Base-by-base conservation (phyloP, 2,113 vertebrate species). In the Megaceryle torquata region DNA sequence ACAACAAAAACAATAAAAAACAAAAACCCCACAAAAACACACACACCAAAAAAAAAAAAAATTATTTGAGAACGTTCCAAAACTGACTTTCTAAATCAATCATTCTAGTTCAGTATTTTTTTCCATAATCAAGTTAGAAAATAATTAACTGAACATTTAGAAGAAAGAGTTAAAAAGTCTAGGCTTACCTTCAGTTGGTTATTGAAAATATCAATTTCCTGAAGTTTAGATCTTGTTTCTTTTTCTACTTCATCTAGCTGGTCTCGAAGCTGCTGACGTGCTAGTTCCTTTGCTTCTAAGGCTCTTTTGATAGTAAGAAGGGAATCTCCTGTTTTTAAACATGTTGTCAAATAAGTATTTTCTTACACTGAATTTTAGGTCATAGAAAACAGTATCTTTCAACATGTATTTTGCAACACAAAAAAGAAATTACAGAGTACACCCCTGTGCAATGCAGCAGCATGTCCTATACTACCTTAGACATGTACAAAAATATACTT, bases 141-240 rank as follows among this genome's bases (percentile, higher is more conserved):
- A 69, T 15, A 39, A 71, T 51, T 43, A 92, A 41, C 33, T 56
- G 54, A 79, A 41, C 69, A 87, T 70, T 51, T 6, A 92, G 68
- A 77, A 91, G 92, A 68, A 37, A 68, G 14, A 13, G 39, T 33
- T 26, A 86, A 86, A 24, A n/a, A 82, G 64, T 22, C 29, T 57
- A 63, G n/a, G 31, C 22, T 95, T 98, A 99, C 99, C 99, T 99
- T 99, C 68, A 99, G 98, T 78, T 99, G 99, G 60, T 99, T 99
- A 97, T 99, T 99, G 97, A 99, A 99, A 71, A 99, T 98, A 65
- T 99, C 99, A 64, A 99, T 99, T 93, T 99, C 99, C 92, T 99
- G 98, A 78, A 99, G 98, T 65, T 99, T 99, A 39, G 98, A 98
- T 75, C 99, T 98, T 1, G 99, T 99, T 97, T 99, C 99, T 86